Evolutionary conservation across 2,797 vertebrate species (phyloP).

Genomic region (Vultur gryphus): DNA sequence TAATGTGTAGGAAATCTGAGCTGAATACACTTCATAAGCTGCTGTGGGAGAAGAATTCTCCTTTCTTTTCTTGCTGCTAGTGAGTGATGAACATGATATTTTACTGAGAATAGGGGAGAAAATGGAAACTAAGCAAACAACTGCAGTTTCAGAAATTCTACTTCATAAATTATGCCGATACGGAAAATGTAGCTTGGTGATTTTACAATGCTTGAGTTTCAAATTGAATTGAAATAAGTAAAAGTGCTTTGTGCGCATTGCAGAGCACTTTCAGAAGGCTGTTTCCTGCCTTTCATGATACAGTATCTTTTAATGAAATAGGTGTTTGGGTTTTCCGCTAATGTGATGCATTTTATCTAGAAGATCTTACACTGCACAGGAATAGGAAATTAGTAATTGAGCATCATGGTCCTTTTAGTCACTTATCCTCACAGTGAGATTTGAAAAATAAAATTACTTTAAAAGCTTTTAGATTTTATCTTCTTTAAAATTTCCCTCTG

Average conservation of each 20-base stretch:
- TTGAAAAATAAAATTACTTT: not conserved
- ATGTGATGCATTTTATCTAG: not conserved
- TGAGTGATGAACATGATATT: conserved; percentile 6
- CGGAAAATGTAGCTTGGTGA: not conserved
- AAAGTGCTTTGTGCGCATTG: not conserved
- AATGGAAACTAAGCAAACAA: conserved; percentile 43
- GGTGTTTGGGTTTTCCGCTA: not conserved
- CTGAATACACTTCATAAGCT: not conserved
- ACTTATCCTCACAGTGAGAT: not conserved
- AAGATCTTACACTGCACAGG: not conserved
- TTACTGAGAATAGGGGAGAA: conserved; percentile 10
- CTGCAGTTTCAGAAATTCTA: conserved; percentile 35
- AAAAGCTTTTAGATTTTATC: not conserved
- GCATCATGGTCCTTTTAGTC: not conserved
- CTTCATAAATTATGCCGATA: conserved; percentile 61
- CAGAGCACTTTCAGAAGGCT: not conserved
- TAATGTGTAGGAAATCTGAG: conserved; percentile 21
- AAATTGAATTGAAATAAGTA: conserved; percentile 24
- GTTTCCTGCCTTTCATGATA: not conserved
- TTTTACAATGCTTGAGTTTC: not conserved
- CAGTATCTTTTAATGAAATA: conserved; percentile 31
- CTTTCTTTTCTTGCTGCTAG: not conserved
- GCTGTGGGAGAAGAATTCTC: not conserved
- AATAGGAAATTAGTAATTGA: conserved; percentile 1
- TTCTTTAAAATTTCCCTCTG: not conserved